Evolutionary conservation across 2,113 vertebrate genomes (phyloP).

Genomic region (Dinomys branickii): DNA sequence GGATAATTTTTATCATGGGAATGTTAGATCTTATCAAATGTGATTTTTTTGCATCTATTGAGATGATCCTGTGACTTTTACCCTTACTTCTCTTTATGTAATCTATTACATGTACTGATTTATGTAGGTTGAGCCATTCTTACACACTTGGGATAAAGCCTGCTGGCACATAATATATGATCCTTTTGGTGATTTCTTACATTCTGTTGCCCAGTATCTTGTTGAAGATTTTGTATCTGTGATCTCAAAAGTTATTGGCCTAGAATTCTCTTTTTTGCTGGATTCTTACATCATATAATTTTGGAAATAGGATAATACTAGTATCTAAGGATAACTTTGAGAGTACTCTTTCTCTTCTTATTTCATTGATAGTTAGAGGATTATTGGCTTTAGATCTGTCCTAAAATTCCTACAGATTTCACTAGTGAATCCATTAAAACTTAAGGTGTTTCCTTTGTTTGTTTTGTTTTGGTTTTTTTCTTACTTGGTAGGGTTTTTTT

Average conservation of each 20-base stretch:
- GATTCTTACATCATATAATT: neutral
- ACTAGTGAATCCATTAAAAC: neutral
- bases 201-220: neutral
- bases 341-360: neutral
- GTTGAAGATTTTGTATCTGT: neutral
- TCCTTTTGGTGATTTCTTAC: neutral
- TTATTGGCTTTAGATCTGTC: neutral
- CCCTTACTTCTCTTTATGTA: neutral
- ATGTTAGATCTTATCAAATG: neutral
- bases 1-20: neutral
- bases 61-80: neutral
- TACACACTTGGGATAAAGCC: neutral
- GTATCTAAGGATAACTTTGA: neutral
- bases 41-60: neutral
- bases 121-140: neutral
- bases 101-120: neutral
- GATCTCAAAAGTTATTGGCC: neutral
- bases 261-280: neutral
- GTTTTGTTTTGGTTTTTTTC: too few species aligned
- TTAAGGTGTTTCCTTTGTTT: too few species aligned
- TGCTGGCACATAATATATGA: neutral
- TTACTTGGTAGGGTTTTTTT: neutral
- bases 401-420: neutral
- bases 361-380: neutral
- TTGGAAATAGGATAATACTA: neutral